Conservation (phyloP, 2,888 invertebrate genomes). For the Lepas anatifera region DNA sequence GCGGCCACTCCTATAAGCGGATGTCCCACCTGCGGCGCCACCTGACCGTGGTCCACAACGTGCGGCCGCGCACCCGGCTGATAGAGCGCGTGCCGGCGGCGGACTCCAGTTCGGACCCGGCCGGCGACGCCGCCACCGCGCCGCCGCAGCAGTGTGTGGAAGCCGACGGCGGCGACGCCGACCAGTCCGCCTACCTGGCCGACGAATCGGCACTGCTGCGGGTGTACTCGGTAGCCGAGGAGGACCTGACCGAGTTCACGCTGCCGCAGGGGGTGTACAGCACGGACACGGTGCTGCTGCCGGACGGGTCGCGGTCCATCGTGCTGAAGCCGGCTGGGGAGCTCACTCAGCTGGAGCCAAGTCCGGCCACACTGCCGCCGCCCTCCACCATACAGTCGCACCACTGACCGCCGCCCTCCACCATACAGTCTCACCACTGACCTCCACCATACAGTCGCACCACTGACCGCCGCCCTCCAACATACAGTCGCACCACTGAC, state of each 20-base stretch:
- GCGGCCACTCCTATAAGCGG: constrained; percentile 10
- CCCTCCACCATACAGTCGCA: no score
- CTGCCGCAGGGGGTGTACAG: neutral
- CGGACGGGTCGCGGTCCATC: neutral
- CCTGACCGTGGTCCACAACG: neutral
- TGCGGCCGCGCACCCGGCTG: constrained; percentile 6
- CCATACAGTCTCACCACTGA: no score
- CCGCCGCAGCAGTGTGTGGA: neutral
- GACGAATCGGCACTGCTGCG: neutral
- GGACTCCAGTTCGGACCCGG: neutral
- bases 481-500: no score
- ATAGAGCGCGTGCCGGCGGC: neutral
- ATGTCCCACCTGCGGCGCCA: constrained; percentile 8
- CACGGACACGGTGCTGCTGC: neutral
- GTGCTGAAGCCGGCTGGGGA: neutral
- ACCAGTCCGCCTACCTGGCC: neutral
- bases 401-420: no score
- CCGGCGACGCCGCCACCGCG: neutral
- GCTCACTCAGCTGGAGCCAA: neutral
- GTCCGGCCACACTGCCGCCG: no score
- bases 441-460: no score
- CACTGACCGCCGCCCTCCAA: no score
- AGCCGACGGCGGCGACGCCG: neutral
- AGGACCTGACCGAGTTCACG: constrained; percentile 1
- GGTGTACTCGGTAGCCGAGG: neutral